A percentile compares a stretch with the other conserved stretches of the same genome.
Conservation (phyloP, 2,797 vertebrate genomes). For the Mycteria americana region DNA sequence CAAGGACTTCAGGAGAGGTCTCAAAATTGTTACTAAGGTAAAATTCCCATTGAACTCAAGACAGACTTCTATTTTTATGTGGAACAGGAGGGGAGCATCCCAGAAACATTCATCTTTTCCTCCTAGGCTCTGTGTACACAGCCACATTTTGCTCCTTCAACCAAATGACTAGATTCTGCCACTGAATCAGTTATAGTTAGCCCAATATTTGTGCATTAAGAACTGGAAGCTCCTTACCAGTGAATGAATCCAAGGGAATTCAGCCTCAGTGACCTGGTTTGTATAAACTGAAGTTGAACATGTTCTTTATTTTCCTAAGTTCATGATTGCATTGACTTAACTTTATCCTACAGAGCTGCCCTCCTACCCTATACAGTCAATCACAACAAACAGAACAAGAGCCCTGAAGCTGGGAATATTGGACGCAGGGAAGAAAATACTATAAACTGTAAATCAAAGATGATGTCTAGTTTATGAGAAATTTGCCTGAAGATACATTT, state of each 20-base stretch:
- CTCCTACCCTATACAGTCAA: slow-evolving; percentile 52
- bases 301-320: slow-evolving; percentile 19
- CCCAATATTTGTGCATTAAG: background rate
- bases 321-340: slow-evolving; percentile 53
- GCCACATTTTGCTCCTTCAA: background rate
- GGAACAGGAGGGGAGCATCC: background rate
- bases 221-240: background rate
- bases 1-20: background rate
- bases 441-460: slow-evolving; percentile 77
- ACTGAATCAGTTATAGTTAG: accelerated
- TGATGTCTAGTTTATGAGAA: slow-evolving; percentile 76
- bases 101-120: background rate
- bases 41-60: background rate
- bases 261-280: background rate
- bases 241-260: background rate
- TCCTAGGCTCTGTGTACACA: background rate
- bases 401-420: slow-evolving; percentile 64
- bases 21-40: background rate
- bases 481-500: slow-evolving; percentile 75
- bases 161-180: background rate
- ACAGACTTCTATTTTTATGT: background rate
- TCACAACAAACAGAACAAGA: slow-evolving; percentile 53
- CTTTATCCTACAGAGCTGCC: slow-evolving; percentile 28
- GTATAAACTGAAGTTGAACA: background rate
- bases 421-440: slow-evolving; percentile 69